phyloP scores from a whole-genome alignment of 2,113 vertebrate species.

The Empidonax alnorum region DNA sequence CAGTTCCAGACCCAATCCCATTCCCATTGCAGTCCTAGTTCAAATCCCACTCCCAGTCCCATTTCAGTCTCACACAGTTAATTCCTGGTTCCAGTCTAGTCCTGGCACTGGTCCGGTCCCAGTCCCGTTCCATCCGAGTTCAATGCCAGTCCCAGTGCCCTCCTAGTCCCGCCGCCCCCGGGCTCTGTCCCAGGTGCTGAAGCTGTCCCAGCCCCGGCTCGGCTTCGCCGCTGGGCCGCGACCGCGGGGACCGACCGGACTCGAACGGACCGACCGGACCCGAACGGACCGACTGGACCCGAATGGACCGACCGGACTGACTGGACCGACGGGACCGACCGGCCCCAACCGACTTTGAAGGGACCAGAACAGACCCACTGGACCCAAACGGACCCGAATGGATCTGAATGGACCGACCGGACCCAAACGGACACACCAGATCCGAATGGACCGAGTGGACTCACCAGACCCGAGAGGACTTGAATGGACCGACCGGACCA shows the following conservation, averaged over 20 bases:
- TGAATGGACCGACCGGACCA: background rate
- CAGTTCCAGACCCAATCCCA: background rate
- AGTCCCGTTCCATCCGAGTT: background rate
- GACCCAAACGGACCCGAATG: accelerated
- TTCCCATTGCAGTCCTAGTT: background rate
- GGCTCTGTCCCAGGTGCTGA: conserved; percentile 47
- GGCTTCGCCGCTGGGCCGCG: background rate
- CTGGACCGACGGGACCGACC: no score
- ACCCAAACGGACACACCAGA: background rate
- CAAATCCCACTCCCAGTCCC: background rate
- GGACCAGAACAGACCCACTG: accelerated
- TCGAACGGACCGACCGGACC: background rate
- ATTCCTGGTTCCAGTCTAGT: background rate
- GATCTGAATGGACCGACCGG: background rate
- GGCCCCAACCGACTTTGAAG: background rate
- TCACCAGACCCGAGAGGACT: background rate
- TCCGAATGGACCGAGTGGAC: no score
- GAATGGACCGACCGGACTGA: accelerated
- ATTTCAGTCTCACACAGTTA: background rate
- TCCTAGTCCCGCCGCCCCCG: background rate
- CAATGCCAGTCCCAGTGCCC: background rate
- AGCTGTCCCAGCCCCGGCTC: background rate
- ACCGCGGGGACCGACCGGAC: accelerated
- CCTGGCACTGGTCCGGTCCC: background rate
- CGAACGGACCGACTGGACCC: background rate